Evolutionary conservation across 2,113 vertebrate species (phyloP).

Genomic region (Lophotis ruficrista): DNA sequence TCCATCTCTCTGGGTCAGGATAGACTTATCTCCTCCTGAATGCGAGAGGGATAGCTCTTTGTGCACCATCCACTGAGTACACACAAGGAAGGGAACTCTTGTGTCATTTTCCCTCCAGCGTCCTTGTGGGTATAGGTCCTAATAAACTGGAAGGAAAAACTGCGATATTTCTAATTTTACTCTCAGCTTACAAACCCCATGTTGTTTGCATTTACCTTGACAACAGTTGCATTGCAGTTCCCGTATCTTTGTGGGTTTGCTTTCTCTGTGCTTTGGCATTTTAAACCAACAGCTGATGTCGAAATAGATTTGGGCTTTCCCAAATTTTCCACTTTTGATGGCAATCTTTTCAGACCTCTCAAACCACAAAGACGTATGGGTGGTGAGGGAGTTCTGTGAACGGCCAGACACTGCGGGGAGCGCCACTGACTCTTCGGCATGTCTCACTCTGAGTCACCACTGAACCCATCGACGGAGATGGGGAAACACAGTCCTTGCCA

Average conservation of each 20-base stretch:
- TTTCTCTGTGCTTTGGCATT: slow-evolving; percentile 5
- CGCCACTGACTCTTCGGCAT: background rate
- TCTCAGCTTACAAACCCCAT: background rate
- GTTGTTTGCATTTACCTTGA: background rate
- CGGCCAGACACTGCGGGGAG: background rate
- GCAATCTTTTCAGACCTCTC: background rate
- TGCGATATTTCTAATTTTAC: background rate
- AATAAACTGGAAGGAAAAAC: background rate
- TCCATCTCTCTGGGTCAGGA: background rate
- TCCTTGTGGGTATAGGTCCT: background rate
- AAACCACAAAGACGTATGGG: background rate
- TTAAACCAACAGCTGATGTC: background rate
- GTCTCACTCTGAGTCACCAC: slow-evolving; percentile 43
- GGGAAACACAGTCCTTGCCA: background rate
- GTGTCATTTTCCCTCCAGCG: accelerated
- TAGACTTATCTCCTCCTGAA: background rate
- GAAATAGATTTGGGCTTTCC: background rate
- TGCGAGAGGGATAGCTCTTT: background rate
- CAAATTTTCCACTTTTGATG: background rate
- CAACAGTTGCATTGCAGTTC: background rate
- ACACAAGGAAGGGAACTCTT: background rate
- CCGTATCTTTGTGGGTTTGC: background rate
- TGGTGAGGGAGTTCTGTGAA: background rate
- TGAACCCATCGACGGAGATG: background rate
- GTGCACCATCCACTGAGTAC: background rate